Percentiles rank a stretch among this genome's conserved stretches.
phyloP scores from a whole-genome alignment of 2,888 invertebrate species.

The Microctonus hyperodae region DNA sequence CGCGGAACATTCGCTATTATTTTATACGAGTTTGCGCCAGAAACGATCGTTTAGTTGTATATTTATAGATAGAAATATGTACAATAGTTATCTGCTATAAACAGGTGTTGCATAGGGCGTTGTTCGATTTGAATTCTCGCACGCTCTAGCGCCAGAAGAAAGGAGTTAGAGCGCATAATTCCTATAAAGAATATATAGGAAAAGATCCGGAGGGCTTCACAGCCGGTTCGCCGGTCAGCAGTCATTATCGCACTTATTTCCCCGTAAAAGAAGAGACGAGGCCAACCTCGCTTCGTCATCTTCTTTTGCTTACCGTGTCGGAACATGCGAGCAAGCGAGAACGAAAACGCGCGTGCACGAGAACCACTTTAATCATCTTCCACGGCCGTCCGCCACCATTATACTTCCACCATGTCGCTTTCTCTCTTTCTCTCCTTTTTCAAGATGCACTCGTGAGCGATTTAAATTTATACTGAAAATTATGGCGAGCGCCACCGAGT shows the following conservation, averaged over 20 bases:
- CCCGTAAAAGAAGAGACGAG: constrained; percentile 23
- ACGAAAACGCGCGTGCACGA: constrained; percentile 15
- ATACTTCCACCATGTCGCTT: constrained; percentile 24
- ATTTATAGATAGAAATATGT: constrained; percentile 10
- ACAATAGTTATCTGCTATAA: background rate
- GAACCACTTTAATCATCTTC: constrained; percentile 34
- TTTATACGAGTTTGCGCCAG: constrained; percentile 1
- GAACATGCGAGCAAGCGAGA: background rate
- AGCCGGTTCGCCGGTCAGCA: constrained; percentile 27
- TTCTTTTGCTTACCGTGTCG: background rate
- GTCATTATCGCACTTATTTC: constrained; percentile 35
- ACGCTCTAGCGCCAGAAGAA: constrained; percentile 22
- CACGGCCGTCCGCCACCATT: constrained; percentile 29
- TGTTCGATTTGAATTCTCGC: constrained; percentile 31
- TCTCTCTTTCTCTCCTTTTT: constrained; percentile 10
- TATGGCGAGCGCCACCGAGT: constrained; percentile 40
- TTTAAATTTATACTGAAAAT: constrained; percentile 52
- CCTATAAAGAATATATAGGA: constrained; percentile 13
- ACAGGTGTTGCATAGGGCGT: constrained; percentile 15
- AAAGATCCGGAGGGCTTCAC: constrained; percentile 30
- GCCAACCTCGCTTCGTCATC: constrained; percentile 7
- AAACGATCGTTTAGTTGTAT: constrained; percentile 16
- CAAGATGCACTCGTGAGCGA: constrained; percentile 25
- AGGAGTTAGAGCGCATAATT: background rate
- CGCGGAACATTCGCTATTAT: constrained; percentile 24